Evolutionary conservation across 1,140 invertebrate species (phyloP), one percentile per base, ranked within the genome.

Genomic region (Plectrocnemia conspersa): DNA sequence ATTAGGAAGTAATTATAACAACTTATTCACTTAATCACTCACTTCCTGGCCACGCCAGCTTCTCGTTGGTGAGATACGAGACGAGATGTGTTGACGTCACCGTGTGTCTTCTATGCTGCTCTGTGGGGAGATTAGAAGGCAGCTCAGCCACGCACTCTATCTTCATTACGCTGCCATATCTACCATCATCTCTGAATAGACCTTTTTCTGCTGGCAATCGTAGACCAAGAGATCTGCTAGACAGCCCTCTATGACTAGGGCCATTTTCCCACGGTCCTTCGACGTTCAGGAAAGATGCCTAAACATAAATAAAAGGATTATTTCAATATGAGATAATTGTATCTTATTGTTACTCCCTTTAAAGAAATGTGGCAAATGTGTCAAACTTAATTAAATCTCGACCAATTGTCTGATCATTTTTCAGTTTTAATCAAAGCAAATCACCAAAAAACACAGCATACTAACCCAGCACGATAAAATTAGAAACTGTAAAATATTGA

Each of bases 11-110:
- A n/a, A n/a, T n/a, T n/a, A n/a, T n/a, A n/a, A n/a, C n/a, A n/a
- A n/a, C n/a, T n/a, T n/a, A n/a, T n/a, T n/a, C n/a, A 6, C 13
- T 35, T n/a, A 33, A 29, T 10, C 18, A 53, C 52, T 54, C 33
- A 54, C 54, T 61, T 54, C 54, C 54, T 11, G 54, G 52, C 59
- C 59, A 61, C 1, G 54, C 24, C 4, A 61, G 45, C 19, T 61
- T 61, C 19, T 61, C 59, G 2, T 56, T 27, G 44, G 48, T 48
- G 3, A 50, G 41, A 23, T 35, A 36, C 1, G 54, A 22, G 4
- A 45, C 33, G n/a, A 49, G 40, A 11, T n/a, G 15, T 7, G 50
- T 23, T 10, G 50, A 23, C 9, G 25, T 45, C 21, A 47, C 18
- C 13, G 54, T 50, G 35, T 61, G 35, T 11, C 52, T 36, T 10